phyloP scores from a whole-genome alignment of 2,888 invertebrate genomes.

The Lacanobia oleracea region DNA sequence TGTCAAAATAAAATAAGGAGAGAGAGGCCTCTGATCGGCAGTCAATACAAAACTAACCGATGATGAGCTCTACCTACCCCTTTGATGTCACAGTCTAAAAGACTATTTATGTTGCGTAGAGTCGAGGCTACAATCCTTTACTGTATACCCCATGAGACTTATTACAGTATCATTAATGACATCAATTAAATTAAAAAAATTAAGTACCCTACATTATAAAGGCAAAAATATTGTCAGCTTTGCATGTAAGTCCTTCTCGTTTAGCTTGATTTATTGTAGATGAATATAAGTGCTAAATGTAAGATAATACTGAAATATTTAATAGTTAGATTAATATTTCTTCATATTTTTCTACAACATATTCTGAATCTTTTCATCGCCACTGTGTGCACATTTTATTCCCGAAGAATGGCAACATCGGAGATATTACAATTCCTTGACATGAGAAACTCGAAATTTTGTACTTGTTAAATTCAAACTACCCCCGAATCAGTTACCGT shows the following conservation, averaged over 20 bases:
- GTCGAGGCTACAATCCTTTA: constrained; percentile 42
- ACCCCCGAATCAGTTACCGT: neutral
- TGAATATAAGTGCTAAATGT: constrained; percentile 71
- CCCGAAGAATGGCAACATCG: neutral
- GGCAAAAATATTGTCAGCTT: constrained; percentile 68
- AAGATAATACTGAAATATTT: constrained; percentile 73
- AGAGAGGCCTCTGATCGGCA: constrained; percentile 56
- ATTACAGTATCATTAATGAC: constrained; percentile 60
- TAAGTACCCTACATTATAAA: constrained; percentile 56
- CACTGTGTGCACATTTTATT: constrained; percentile 23
- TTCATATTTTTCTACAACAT: constrained; percentile 86
- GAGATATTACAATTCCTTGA: neutral
- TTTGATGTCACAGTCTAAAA: constrained; percentile 64
- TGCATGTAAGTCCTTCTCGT: constrained; percentile 66
- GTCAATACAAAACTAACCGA: constrained; percentile 37
- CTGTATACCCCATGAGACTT: constrained; percentile 61
- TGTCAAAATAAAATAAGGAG: constrained; percentile 54
- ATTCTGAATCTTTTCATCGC: constrained; percentile 64
- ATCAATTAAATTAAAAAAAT: constrained; percentile 49
- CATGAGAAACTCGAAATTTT: neutral
- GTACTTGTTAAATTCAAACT: constrained; percentile 1
- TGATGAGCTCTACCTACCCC: constrained; percentile 44
- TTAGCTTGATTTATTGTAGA: constrained; percentile 71
- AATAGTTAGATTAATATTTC: constrained; percentile 83
- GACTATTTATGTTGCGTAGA: constrained; percentile 56